Evolutionary conservation across 2,113 vertebrate genomes (phyloP), one percentile per base, ranked within the genome.

Genomic region (Gnathonemus longibarbis): DNA sequence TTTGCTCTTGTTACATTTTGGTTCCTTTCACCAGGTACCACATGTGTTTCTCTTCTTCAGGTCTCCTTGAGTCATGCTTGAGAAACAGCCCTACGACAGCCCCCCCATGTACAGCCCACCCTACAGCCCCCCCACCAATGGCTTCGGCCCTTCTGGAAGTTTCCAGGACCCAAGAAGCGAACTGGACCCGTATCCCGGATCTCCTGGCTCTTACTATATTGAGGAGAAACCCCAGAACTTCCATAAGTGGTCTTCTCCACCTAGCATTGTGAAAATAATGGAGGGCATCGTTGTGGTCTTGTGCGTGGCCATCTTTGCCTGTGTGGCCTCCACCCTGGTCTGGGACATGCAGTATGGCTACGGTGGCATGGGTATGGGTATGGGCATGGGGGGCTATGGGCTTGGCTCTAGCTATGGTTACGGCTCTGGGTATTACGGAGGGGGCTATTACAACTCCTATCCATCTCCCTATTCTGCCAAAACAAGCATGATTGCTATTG

Each of bases 321-420:
- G 95, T 0, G 96, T 97, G 77, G 97, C 97, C 0, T 97, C 97
- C 70, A 98, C 97, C 0, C 90, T 98, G 88, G 96, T 97, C 84
- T 98, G 97, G 97, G 96, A 97, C 7, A 95, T 97, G 49, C 95
- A 94, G 9, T 94, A 94, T 0, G 94, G 96, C 0, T 94, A 89
- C 0, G 91, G 93, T 93, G 0, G 93, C 95, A 27, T 94, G 0
- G 95, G 94, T 0, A 93, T 94, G 0, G 94, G 94, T 0, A 93
- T 94, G 0, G 94, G 94, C 0, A 93, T 94, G 0, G 94, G 92
- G 1, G 11, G 31, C 0, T 90, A 89, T 4, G 87, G 90, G 2
- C 89, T 91, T 17, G 92, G 92, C 0, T 91, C 56, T n/a, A 0
- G 56, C 85, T 88, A 58, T 0, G 0, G 94, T 4, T 89, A 89